phyloP scores from a whole-genome alignment of 2,113 vertebrate species.

The Strix uralensis region DNA sequence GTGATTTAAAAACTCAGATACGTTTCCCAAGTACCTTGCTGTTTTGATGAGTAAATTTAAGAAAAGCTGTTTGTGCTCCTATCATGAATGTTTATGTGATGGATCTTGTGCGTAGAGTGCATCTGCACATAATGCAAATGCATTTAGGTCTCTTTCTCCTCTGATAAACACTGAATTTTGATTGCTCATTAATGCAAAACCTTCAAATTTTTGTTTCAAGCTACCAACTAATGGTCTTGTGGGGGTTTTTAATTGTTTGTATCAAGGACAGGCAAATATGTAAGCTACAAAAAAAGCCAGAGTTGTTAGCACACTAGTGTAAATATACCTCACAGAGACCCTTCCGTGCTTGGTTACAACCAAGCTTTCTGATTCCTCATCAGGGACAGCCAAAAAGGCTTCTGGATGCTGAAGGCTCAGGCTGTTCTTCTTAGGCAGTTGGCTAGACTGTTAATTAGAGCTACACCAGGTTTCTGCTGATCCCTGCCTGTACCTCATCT shows the following conservation, averaged over 20 bases:
- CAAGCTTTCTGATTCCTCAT: not conserved
- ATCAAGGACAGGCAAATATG: not conserved
- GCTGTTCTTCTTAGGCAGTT: not conserved
- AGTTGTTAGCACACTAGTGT: not conserved
- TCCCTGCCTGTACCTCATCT: not conserved
- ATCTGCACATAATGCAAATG: not conserved
- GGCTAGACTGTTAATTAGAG: slow-evolving; percentile 44
- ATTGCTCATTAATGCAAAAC: slow-evolving; percentile 3
- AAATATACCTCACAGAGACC: not conserved
- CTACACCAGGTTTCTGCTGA: not conserved
- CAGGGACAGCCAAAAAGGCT: not conserved
- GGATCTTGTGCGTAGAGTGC: not conserved
- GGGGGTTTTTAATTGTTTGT: not conserved
- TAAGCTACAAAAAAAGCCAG: not conserved
- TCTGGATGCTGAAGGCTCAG: not conserved
- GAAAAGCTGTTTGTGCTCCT: not conserved
- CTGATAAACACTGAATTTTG: not conserved
- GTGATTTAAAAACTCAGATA: not conserved
- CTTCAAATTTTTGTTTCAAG: not conserved
- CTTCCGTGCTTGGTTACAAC: not conserved
- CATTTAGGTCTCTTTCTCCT: not conserved
- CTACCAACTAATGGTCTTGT: not conserved
- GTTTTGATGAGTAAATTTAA: not conserved
- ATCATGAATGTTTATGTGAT: not conserved
- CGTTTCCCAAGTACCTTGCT: not conserved